Base-by-base conservation (phyloP, 2,113 vertebrate genomes). In the Pteropus alecto region DNA sequence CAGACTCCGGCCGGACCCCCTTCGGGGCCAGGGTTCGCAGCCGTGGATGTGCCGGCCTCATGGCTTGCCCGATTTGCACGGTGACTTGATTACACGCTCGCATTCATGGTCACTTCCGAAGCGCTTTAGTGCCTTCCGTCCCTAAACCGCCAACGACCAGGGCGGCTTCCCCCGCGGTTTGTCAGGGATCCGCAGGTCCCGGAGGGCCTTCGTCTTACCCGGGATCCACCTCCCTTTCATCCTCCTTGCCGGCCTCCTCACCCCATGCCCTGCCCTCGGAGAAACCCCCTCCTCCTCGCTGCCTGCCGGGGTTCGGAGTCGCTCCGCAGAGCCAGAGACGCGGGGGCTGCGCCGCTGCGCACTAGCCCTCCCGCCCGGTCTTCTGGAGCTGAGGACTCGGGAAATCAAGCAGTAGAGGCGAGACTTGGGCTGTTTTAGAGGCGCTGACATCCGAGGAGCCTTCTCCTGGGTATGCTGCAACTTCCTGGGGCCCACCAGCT, bases 101-200 rank as follows among this genome's bases (percentile, higher is more conserved):
- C 97, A 98, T 98, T 98, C 98, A 98, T 95, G 98, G 98, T 98
- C 98, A 99, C 98, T 99, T 99, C 98, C 98, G 98, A 99, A 99
- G 98, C 95, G 98, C 98, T 98, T 98, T 98, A 98, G 98, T 97
- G 97, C 98, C 98, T 98, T 98, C 98, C 98, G 98, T 98, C 98
- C 97, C 97, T 95, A 98, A 98, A 98, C 97, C 98, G 96, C 96
- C 96, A 79, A 96, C 95, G 81, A 91, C 68, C 93, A 22, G 41
- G 77, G 93, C 91, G 86, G 94, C 95, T 97, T 97, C 70, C 96
- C 95, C 78, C 82, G 96, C 81, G 98, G 97, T 98, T 98, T 97
- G 71, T 95, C 93, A 73, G 88, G 85, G 89, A 97, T 96, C 96
- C 92, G 54, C 91, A 97, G 96, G 90, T 96, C 94, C 87, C 87